Percentiles rank a stretch among this genome's conserved stretches.
phyloP scores from a whole-genome alignment of 2,888 invertebrate species.

The Malthinus seriepunctatus region DNA sequence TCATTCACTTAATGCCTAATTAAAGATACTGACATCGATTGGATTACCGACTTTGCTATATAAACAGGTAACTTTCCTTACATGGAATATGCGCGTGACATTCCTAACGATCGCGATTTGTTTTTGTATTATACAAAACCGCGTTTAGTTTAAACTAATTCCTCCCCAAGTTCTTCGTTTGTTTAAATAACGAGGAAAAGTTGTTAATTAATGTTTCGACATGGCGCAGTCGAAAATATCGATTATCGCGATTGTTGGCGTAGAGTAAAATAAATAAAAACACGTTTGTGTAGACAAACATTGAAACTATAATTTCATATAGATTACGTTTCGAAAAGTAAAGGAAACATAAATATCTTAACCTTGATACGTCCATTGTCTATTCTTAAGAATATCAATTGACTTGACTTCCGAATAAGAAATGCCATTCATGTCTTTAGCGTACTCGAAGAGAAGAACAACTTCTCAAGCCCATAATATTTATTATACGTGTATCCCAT shows the following conservation, averaged over 20 bases:
- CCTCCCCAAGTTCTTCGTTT: no score
- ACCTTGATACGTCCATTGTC: slow-evolving; percentile 8
- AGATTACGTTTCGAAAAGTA: background rate
- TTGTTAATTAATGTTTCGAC: no score
- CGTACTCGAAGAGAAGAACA: slow-evolving; percentile 10
- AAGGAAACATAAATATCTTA: slow-evolving; percentile 14
- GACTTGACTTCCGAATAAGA: slow-evolving; percentile 18
- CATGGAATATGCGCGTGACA: slow-evolving; percentile 10
- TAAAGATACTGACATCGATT: slow-evolving; percentile 12
- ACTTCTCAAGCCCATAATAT: slow-evolving; percentile 1
- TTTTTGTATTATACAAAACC: background rate
- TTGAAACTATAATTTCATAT: no score
- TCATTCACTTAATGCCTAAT: slow-evolving; percentile 16
- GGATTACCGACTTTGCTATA: slow-evolving; percentile 11
- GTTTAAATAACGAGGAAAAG: no score
- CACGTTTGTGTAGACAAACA: no score
- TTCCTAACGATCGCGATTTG: slow-evolving; percentile 8
- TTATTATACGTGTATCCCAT: background rate
- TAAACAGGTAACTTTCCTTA: slow-evolving; percentile 12
- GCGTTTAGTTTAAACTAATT: no score
- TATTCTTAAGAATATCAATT: slow-evolving; percentile 4
- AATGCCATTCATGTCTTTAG: slow-evolving; percentile 11
- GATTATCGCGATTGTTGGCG: no score
- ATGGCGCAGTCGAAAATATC: no score
- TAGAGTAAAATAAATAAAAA: no score